Evolutionary conservation across 2,888 invertebrate species (phyloP), one percentile per base, ranked within the genome.

Genomic region (Drosophila pseudotalamancana): DNA sequence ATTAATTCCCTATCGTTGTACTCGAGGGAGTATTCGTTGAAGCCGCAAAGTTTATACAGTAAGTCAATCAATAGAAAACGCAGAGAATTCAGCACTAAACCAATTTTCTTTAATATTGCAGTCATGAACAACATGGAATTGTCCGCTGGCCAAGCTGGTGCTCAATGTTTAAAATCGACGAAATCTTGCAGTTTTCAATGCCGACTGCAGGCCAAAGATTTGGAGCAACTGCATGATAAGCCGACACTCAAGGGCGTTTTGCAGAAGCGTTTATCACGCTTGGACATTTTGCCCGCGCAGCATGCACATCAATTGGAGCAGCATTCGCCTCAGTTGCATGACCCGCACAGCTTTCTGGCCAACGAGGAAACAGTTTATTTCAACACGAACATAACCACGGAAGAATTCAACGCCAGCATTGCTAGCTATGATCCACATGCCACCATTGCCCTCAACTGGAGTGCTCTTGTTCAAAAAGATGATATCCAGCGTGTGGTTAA

Each of bases 351-450:
- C 37, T 92, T 92, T 53, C 64, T 92, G 18, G 75, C 88, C 60
- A 91, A 91, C 57, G 88, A 90, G 61, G 92, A 92, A 77, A 91
- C 91, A 0, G 84, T 88, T 45, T 91, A 82, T 65, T 88, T 91
- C 5, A 89, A 89, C 54, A 75, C 84, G 1, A 88, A 77, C 53
- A 88, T 89, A 16, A 89, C 88, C 25, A 88, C 87, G 5, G 92
- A 92, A 64, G 91, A 92, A 57, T 91, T 91, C 25, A 92, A 91
- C 70, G 87, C 85, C 45, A 86, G 89, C 55, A 68, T 91, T 5
- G 81, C 88, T 3, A 85, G 68, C 9, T 77, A 85, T 54, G 89
- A 90, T 59, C 86, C 89, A 4, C 92, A 91, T 42, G 89, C 90
- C 56, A 91, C 91, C 2, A 51, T 91, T 0, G 79, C 81, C 1